Conservation (phyloP, 1,140 invertebrate genomes). For the Euwallacea similis region DNA sequence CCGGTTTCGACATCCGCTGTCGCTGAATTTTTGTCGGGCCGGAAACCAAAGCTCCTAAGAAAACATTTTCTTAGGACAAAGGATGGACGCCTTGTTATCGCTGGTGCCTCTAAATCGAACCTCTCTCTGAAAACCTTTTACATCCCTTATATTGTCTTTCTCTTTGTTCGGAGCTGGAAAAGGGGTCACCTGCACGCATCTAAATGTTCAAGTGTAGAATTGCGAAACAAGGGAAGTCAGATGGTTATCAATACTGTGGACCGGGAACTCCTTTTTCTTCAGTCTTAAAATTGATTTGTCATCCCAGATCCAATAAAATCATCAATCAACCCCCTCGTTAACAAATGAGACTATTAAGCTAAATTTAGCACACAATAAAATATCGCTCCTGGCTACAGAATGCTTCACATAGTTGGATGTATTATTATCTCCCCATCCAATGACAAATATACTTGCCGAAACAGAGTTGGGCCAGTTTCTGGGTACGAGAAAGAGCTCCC, state of each 20-base stretch:
- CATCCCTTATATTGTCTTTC: slow-evolving; percentile 1
- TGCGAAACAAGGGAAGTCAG: too few species aligned
- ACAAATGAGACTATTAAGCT: background rate
- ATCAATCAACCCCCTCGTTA: background rate
- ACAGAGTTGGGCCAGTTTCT: slow-evolving; percentile 17
- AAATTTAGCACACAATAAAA: background rate
- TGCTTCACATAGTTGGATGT: slow-evolving; percentile 1
- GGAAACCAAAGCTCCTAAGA: slow-evolving; percentile 8
- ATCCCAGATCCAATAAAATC: background rate
- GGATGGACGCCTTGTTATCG: slow-evolving; percentile 9
- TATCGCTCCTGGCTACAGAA: background rate
- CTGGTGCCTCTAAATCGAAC: background rate
- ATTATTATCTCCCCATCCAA: slow-evolving; percentile 3
- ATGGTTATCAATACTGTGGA: too few species aligned
- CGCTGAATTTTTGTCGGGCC: background rate
- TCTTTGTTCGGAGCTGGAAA: too few species aligned
- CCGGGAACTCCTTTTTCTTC: too few species aligned
- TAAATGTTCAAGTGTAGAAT: too few species aligned
- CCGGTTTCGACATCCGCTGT: background rate
- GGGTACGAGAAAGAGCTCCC: background rate
- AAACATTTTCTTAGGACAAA: slow-evolving; percentile 12
- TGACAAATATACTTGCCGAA: slow-evolving; percentile 27
- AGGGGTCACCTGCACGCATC: too few species aligned
- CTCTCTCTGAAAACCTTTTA: slow-evolving; percentile 10
- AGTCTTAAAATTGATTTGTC: too few species aligned